Base-by-base conservation (phyloP, 92 coral and sea anemone genomes). In the Scolanthus callimorphus region DNA sequence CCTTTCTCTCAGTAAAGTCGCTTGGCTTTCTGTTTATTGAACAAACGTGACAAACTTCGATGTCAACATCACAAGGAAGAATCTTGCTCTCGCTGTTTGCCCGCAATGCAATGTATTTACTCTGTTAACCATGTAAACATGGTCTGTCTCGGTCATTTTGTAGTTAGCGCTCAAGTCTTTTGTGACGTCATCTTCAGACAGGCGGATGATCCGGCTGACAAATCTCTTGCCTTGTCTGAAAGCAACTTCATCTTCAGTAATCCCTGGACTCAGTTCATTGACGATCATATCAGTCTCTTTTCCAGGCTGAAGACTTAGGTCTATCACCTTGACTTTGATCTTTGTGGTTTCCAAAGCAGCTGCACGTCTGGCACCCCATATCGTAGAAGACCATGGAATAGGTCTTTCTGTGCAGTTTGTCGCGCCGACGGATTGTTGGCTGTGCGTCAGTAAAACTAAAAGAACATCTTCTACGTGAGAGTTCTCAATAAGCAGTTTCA, bases 181-280 rank as follows among this genome's bases (percentile, higher is more conserved):
- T 31, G 24, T 22, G 39, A 13, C 39, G 2, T 3, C 12, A 11
- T 37, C 28, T 29, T 31, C 1, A n/a, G 47, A 25, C 15, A 76
- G 31, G 59, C 76, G 66, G n/a, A 23, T 57, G 3, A 80, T 15
- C 17, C 77, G 80, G 63, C 76, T 85, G n/a, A 76, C 81, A 60
- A 69, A 85, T 13, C 87, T 74, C 22, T 38, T 63, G 20, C 78
- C 74, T 15, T 37, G 62, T 31, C 88, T 62, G 12, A 59, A 64
- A 25, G 77, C 88, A 25, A 76, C 44, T 55, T 85, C 95, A 31
- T 80, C 84, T 29, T 81, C 84, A 23, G 25, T 19, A 25, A 11
- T 25, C 1, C 12, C n/a, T 31, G 46, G 6, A 13, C 22, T 39
- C 1, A 52, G 43, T 10, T 50, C 63, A 23, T 25, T 19, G 2